phyloP scores from a whole-genome alignment of 1,140 invertebrate species.

The Nebria ingens region DNA sequence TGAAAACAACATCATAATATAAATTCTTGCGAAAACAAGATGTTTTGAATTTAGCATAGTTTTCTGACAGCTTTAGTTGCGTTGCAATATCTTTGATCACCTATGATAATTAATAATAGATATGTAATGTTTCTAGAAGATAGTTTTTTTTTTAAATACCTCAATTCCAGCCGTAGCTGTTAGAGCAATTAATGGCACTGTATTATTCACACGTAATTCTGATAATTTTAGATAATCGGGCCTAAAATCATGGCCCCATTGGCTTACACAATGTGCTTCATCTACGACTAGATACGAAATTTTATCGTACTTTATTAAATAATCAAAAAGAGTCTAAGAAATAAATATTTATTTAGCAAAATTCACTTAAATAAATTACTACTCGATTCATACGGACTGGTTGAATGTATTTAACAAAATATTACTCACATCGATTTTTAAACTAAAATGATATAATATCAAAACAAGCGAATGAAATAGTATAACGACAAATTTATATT shows the following conservation, averaged over 20 bases:
- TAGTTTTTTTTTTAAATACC: slow-evolving; percentile 33
- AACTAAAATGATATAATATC: too few relatives aligned
- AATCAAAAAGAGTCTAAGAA: slow-evolving; percentile 8
- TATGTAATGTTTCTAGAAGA: slow-evolving; percentile 3
- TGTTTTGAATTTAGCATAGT: slow-evolving; percentile 46
- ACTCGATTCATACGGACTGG: too few relatives aligned
- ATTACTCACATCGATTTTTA: slow-evolving; percentile 45
- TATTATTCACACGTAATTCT: slow-evolving; percentile 53
- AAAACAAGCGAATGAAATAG: too few relatives aligned
- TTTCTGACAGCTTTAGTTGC: slow-evolving; percentile 51
- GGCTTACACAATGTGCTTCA: slow-evolving; percentile 95
- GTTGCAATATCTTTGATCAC: slow-evolving; percentile 54
- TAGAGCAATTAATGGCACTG: slow-evolving; percentile 77
- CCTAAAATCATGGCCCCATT: slow-evolving; percentile 97
- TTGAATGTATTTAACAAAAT: too few relatives aligned
- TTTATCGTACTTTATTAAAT: slow-evolving; percentile 36
- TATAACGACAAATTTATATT: too few relatives aligned
- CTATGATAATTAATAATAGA: slow-evolving; percentile 15
- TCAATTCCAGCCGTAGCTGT: slow-evolving; percentile 87
- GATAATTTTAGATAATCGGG: slow-evolving; percentile 89
- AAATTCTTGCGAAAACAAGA: slow-evolving; percentile 74
- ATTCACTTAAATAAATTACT: slow-evolving; percentile 16
- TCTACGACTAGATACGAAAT: slow-evolving; percentile 82
- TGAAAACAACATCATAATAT: slow-evolving; percentile 77
- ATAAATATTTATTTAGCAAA: slow-evolving; percentile 38